Evolutionary conservation across 2,888 invertebrate species (phyloP), one percentile per base, ranked within the genome.

Genomic region (Macrosoma leucophasiata): DNA sequence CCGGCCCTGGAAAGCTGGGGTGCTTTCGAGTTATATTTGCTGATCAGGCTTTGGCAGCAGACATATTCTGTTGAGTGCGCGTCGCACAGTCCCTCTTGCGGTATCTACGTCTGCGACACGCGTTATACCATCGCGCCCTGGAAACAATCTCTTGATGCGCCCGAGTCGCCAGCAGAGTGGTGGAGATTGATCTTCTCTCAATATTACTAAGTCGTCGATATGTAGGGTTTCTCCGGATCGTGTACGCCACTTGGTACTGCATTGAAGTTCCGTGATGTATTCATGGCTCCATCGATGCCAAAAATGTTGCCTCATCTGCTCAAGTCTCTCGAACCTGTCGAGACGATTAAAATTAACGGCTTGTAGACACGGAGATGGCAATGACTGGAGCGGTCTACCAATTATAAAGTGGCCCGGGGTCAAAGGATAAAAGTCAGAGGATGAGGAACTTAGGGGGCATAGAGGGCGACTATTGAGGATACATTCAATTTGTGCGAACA

Each of bases 91-190:
- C 9, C 39, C 40, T 17, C 22, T 36, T 3, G 19, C 7, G 3
- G 39, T 39, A 4, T 18, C 13, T 14, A 46, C 26, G 18, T 42
- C 42, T 15, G 34, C 46, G 4, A 46, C 42, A 27, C 13, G 3
- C 46, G n/a, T n/a, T n/a, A n/a, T n/a, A n/a, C n/a, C n/a, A n/a
- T n/a, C n/a, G n/a, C n/a, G n/a, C n/a, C n/a, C 43, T 18, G 46
- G 40, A 11, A 37, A 39, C 6, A 43, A 31, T 7, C 14, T 29
- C 6, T n/a, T n/a, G n/a, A 48, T 33, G 11, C 46, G 39, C 5
- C 31, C 49, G 17, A 45, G 31, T 8, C 35, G 35, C 49, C 43
- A 49, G 15, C 36, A 28, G 3, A 43, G 18, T 11, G 41, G 43
- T 4, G 45, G 45, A 3, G 39, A 11, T 6, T 32, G 25, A 2